Evolutionary conservation across 2,797 vertebrate genomes (phyloP).

Genomic region (Bradypodion pumilum): DNA sequence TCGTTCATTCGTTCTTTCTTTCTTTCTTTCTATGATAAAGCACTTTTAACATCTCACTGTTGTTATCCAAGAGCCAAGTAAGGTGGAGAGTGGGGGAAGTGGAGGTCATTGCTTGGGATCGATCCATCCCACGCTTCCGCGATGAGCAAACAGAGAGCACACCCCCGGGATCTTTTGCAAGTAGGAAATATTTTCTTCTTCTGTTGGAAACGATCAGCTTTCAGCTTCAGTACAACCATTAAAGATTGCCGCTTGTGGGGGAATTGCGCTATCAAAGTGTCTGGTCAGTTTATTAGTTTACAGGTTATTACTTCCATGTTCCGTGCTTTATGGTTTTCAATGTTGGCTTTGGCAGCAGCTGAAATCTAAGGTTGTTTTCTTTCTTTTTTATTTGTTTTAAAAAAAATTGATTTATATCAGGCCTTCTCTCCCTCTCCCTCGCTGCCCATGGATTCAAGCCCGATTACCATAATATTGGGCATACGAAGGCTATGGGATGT

Average conservation of each 20-base stretch:
- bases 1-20: too few species aligned
- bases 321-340: conserved; percentile 2
- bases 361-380: conserved; percentile 2
- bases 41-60: conserved; percentile 26
- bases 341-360: background rate
- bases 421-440: background rate
- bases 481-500: too few species aligned
- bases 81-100: conserved; percentile 9
- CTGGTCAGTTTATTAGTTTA: conserved; percentile 72
- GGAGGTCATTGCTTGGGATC: conserved; percentile 3
- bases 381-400: background rate
- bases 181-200: conserved; percentile 50
- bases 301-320: conserved; percentile 68
- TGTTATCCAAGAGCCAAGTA: conserved; percentile 12
- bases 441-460: background rate
- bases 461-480: background rate
- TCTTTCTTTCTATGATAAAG: too few species aligned
- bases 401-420: conserved; percentile 7
- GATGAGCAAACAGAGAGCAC: background rate
- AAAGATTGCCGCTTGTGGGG: conserved; percentile 60
- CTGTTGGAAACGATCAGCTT: conserved; percentile 33
- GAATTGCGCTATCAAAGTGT: conserved; percentile 50
- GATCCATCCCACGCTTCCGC: conserved; percentile 24
- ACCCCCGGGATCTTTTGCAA: background rate
- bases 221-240: conserved; percentile 62